These are phyloP conservation scores for Gobio occitaniae DNA, from an alignment of 2,797 vertebrate species.

Conservation along the genomic window DNA sequence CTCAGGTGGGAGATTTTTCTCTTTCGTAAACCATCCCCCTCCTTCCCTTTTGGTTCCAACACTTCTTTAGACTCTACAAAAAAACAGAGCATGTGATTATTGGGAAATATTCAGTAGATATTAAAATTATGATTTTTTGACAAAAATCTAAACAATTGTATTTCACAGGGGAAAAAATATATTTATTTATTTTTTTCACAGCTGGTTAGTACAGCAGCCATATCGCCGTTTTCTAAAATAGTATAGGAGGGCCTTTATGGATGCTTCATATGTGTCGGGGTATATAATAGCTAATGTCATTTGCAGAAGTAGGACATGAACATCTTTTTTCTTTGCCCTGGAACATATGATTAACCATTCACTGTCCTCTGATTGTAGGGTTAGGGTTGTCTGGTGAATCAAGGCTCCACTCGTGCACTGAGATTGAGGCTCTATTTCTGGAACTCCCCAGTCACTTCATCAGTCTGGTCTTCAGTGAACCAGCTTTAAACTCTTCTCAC, in stretches of 20 bases:
- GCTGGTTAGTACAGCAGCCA: slow-evolving; percentile 8
- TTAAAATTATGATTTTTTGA: background rate
- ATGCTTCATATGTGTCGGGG: background rate
- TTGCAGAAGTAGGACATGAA: background rate
- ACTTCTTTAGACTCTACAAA: slow-evolving; percentile 62
- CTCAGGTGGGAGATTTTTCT: slow-evolving; percentile 72
- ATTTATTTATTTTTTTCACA: background rate
- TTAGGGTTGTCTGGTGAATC: slow-evolving; percentile 18
- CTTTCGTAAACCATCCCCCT: slow-evolving; percentile 68
- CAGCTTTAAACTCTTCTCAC: slow-evolving; percentile 30
- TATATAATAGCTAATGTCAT: background rate
- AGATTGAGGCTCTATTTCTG: slow-evolving; percentile 50
- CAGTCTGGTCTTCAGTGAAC: slow-evolving; percentile 39
- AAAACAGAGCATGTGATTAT: background rate
- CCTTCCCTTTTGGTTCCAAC: slow-evolving; percentile 48
- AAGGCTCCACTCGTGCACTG: background rate
- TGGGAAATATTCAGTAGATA: background rate
- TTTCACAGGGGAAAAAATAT: background rate
- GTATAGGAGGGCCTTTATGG: slow-evolving; percentile 1
- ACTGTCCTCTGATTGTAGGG: slow-evolving; percentile 6
- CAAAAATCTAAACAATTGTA: background rate
- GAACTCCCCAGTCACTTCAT: slow-evolving; percentile 46
- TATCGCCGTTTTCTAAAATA: background rate
- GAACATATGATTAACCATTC: slow-evolving; percentile 8
- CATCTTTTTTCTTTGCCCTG: background rate